Percentiles rank a stretch among this genome's conserved stretches.
Evolutionary conservation across 2,797 vertebrate genomes (phyloP).

Genomic region (Neoniphon sammara): DNA sequence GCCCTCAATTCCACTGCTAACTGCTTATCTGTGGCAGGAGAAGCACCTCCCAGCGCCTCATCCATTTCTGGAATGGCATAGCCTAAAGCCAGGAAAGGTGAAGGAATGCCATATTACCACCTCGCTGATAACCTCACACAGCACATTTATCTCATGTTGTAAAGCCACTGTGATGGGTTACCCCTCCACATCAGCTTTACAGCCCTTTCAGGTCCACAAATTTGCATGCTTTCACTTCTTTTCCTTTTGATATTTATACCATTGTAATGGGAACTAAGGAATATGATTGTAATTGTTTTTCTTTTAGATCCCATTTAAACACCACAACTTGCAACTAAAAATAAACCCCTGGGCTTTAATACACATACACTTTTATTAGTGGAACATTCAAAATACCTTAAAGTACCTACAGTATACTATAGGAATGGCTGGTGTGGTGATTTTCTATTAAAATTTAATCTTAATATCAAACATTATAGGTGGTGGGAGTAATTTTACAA

Average conservation of each 20-base stretch:
- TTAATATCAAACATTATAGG: no score
- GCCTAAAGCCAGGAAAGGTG: not conserved
- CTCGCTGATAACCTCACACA: not conserved
- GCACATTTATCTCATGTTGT: not conserved
- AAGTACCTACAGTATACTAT: no score
- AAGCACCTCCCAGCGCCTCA: conserved; percentile 1
- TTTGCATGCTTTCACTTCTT: not conserved
- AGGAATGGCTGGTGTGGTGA: no score
- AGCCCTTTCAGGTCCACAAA: not conserved
- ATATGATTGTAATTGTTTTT: not conserved
- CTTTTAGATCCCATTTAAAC: no score
- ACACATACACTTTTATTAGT: no score
- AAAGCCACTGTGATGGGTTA: not conserved
- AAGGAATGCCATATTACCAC: conserved; percentile 3
- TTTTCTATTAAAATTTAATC: no score
- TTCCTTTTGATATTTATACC: not conserved
- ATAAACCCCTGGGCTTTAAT: no score
- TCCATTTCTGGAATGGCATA: not conserved
- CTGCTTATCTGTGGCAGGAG: not conserved
- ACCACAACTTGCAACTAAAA: no score
- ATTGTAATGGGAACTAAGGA: not conserved
- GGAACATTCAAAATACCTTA: no score
- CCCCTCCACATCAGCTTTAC: not conserved
- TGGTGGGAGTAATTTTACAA: no score
- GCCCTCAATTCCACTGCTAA: no score